Evolutionary conservation across 37 sponge, comb jelly and placozoan genomes (phyloP).

Genomic region (Beroe forskalii): DNA sequence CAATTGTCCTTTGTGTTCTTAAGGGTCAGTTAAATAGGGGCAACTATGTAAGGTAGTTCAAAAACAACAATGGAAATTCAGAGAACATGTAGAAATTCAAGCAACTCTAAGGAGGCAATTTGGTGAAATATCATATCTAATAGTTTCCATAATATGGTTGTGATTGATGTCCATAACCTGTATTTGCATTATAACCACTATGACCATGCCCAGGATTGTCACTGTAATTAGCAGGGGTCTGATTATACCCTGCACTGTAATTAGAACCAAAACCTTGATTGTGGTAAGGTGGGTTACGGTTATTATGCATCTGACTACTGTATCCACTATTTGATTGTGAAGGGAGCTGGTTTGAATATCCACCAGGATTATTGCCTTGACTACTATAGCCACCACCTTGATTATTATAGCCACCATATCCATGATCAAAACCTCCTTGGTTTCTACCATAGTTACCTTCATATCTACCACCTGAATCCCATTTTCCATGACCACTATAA

Average conservation of each 20-base stretch:
- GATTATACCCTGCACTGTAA: background rate
- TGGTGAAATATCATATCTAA: too few species aligned
- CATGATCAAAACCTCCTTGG: conserved; percentile 19
- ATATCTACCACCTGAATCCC: background rate
- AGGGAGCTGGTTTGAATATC: background rate
- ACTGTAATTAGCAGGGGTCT: background rate
- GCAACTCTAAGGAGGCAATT: too few species aligned
- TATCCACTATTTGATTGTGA: background rate
- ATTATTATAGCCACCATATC: background rate
- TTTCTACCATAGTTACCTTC: background rate
- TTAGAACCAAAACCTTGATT: background rate
- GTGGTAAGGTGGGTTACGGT: background rate
- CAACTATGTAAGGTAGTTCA: too few species aligned
- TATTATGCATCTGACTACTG: background rate
- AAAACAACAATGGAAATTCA: too few species aligned
- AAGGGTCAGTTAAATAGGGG: too few species aligned
- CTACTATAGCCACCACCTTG: conserved; percentile 2
- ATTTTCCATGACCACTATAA: background rate
- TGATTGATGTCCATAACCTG: background rate
- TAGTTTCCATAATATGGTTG: background rate
- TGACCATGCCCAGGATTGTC: background rate
- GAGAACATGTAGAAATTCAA: too few species aligned
- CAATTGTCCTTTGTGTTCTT: too few species aligned
- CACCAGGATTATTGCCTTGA: background rate
- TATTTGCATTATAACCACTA: background rate